phyloP scores from a whole-genome alignment of 2,888 invertebrate genomes.

The Cryptus viduatorius region DNA sequence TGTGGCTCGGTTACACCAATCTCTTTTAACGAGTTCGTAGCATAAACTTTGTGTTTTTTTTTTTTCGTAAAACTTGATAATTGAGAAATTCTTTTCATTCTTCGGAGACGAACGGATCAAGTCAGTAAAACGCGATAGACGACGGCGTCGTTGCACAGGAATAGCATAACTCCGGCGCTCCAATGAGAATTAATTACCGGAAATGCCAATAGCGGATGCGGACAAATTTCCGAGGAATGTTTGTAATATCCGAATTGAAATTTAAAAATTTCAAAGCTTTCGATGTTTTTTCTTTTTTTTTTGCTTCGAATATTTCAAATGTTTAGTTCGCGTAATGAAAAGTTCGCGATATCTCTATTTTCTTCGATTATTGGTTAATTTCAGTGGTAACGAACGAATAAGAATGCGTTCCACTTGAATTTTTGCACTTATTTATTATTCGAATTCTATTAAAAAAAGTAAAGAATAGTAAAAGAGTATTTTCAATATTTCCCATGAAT shows the following conservation, averaged over 20 bases:
- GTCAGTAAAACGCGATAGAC: background rate
- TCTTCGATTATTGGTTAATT: no score
- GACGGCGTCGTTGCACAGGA: background rate
- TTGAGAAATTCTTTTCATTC: conserved; percentile 27
- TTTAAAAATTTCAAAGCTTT: background rate
- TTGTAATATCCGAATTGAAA: conserved; percentile 32
- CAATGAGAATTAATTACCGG: conserved; percentile 44
- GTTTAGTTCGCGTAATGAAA: no score
- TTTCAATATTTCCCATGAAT: no score
- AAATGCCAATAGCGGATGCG: background rate
- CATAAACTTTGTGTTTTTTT: conserved; percentile 1
- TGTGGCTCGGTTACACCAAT: conserved; percentile 34
- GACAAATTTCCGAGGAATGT: conserved; percentile 1
- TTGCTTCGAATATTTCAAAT: background rate
- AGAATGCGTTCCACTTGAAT: background rate
- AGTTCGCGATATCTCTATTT: no score
- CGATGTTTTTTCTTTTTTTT: conserved; percentile 3
- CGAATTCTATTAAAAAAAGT: no score
- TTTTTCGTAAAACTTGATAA: conserved; percentile 25
- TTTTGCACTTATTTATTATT: background rate
- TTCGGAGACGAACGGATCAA: background rate
- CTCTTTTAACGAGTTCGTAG: background rate
- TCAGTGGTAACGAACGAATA: no score
- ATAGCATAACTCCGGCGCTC: background rate
- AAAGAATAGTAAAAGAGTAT: no score